A percentile compares a stretch with the other conserved stretches of the same genome.
Conservation (phyloP, 2,888 invertebrate genomes). For the Temnothorax ravouxi region DNA sequence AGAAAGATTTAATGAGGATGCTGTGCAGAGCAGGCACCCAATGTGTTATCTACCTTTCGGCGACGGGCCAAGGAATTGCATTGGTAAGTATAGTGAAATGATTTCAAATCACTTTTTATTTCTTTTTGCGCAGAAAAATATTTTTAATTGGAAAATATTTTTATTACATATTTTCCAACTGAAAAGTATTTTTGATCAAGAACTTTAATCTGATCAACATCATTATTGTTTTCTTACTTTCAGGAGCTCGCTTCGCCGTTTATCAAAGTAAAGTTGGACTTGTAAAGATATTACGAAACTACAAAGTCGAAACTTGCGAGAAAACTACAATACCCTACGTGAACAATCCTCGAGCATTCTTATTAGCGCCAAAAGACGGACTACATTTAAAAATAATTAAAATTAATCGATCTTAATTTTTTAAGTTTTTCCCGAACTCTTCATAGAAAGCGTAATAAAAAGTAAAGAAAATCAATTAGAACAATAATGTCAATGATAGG, state of each 20-base stretch:
- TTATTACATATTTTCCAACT: too few species aligned
- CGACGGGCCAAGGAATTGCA: constrained; percentile 78
- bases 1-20: constrained; percentile 77
- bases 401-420: not conserved
- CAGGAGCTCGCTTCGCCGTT: constrained; percentile 12
- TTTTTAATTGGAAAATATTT: too few species aligned
- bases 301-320: not conserved
- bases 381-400: constrained; percentile 23
- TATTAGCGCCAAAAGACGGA: constrained; percentile 17
- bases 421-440: not conserved
- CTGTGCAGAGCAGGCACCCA: constrained; percentile 70
- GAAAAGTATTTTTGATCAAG: not conserved
- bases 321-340: constrained; percentile 13
- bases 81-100: constrained; percentile 74
- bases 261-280: not conserved
- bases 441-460: not conserved
- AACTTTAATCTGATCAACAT: not conserved
- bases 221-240: not conserved
- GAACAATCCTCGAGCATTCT: not conserved
- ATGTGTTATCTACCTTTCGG: constrained; percentile 76
- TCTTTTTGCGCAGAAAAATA: not conserved
- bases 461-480: not conserved
- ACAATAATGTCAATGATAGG: not conserved
- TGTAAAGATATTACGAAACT: not conserved
- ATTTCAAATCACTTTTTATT: not conserved